These are phyloP conservation scores for Tachysurus fulvidraco DNA, from an alignment of 2,113 vertebrate genomes.

Conservation along the genomic window DNA sequence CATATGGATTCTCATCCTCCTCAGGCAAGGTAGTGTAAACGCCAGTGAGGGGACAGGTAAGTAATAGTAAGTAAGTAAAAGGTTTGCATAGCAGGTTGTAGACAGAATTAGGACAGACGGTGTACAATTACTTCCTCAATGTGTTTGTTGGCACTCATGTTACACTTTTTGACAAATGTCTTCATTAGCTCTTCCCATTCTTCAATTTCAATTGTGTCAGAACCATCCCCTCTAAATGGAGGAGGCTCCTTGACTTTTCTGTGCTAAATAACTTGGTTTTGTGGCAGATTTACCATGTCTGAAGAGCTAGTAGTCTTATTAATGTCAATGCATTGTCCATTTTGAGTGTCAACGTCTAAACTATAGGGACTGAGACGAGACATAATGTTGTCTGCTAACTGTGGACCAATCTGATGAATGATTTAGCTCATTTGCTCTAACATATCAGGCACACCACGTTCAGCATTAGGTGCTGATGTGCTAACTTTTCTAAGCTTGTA, in stretches of 20 bases:
- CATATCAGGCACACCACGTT: background rate
- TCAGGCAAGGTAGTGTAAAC: slow-evolving; percentile 46
- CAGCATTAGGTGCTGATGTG: background rate
- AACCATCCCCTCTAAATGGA: slow-evolving; percentile 15
- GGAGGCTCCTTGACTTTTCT: slow-evolving; percentile 22
- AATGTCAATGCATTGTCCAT: background rate
- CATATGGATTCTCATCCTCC: no score
- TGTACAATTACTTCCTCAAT: slow-evolving; percentile 23
- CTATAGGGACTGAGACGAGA: slow-evolving; percentile 13
- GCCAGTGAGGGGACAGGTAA: slow-evolving; percentile 22
- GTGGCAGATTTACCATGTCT: background rate
- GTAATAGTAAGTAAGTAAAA: no score
- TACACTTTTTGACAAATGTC: no score
- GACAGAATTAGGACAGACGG: background rate
- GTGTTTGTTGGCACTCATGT: background rate
- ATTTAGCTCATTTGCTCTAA: slow-evolving; percentile 18
- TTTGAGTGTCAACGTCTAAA: background rate
- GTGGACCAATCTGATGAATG: slow-evolving; percentile 8
- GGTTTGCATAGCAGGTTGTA: slow-evolving; percentile 6
- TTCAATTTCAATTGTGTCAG: background rate
- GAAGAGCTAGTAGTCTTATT: background rate
- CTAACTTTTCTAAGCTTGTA: background rate
- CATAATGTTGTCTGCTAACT: slow-evolving; percentile 23
- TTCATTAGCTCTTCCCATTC: no score
- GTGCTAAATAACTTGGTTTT: slow-evolving; percentile 20